Evolutionary conservation across 2,797 vertebrate species (phyloP).

Genomic region (Phylloscopus collybita): DNA sequence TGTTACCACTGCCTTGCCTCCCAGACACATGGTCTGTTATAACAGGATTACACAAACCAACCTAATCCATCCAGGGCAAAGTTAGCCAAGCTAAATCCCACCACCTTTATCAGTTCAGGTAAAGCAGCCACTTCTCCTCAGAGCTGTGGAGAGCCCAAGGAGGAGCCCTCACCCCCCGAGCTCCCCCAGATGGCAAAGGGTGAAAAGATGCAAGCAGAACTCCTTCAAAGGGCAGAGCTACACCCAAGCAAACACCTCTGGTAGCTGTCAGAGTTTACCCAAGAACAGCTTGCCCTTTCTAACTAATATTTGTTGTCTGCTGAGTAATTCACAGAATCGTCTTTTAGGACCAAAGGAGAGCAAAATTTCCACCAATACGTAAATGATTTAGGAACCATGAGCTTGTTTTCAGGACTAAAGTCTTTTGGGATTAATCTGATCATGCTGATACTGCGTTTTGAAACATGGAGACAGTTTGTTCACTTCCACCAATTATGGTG

Average conservation of each 20-base stretch:
- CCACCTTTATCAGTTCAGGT: background rate
- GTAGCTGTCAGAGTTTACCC: background rate
- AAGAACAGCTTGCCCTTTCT: background rate
- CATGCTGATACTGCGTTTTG: background rate
- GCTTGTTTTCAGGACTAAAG: background rate
- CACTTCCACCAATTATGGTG: background rate
- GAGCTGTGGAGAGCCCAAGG: accelerated
- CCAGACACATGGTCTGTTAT: background rate
- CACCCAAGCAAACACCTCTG: background rate
- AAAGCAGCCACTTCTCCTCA: background rate
- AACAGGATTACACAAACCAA: background rate
- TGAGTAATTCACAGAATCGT: background rate
- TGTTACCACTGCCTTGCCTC: background rate
- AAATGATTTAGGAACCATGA: background rate
- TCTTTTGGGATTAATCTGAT: background rate
- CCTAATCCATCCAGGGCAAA: background rate
- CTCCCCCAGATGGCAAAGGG: no score
- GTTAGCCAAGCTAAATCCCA: background rate
- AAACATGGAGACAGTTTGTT: background rate
- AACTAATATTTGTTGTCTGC: background rate
- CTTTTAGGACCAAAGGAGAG: background rate
- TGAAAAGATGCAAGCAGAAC: background rate
- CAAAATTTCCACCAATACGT: background rate
- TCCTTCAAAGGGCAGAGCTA: background rate
- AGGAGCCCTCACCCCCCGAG: accelerated